Evolutionary conservation across 1,140 invertebrate genomes (phyloP), one percentile per base, ranked within the genome.

Genomic region (Pentalonia nigronervosa): DNA sequence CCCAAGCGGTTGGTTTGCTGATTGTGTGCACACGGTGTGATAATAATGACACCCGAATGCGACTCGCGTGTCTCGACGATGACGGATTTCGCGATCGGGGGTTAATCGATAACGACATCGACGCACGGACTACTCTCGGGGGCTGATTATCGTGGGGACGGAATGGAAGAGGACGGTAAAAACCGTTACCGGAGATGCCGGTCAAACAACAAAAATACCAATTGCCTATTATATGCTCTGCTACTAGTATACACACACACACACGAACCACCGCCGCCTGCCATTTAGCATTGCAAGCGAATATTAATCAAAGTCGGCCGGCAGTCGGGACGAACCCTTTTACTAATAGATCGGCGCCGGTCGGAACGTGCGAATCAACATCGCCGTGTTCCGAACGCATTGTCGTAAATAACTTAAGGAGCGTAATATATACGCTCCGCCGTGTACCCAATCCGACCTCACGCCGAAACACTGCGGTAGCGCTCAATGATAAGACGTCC

Each of bases 301-400:
- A 76, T 76, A 76, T 76, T 76, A 76, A 76, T 76, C 60, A 76
- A 76, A 76, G 60, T n/a, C 60, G 30, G n/a, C 60, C n/a, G 60
- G 41, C 41, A 41, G 41, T 41, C 41, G 41, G 14, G 14, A n/a
- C 30, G 30, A 76, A 76, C 60, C 60, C n/a, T 76, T n/a, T 76
- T 76, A 76, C 60, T 76, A 76, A 76, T 76, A 76, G 60, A 76
- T 76, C 11, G 60, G 60, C 30, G 60, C 60, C 60, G 60, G 14
- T 17, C 60, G 60, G 36, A 83, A 83, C 34, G 34, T 83, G 34
- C 34, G 17, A n/a, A 76, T 76, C 60, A n/a, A 76, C n/a, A 34
- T 76, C 60, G 60, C 4, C 23, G 30, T 76, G 14, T 30, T 67
- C n/a, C n/a, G 76, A 36, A 83, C n/a, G 21, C 6, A 23, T 36